Base-by-base conservation (phyloP, 2,797 vertebrate species). In the Otolemur crassicaudatus region DNA sequence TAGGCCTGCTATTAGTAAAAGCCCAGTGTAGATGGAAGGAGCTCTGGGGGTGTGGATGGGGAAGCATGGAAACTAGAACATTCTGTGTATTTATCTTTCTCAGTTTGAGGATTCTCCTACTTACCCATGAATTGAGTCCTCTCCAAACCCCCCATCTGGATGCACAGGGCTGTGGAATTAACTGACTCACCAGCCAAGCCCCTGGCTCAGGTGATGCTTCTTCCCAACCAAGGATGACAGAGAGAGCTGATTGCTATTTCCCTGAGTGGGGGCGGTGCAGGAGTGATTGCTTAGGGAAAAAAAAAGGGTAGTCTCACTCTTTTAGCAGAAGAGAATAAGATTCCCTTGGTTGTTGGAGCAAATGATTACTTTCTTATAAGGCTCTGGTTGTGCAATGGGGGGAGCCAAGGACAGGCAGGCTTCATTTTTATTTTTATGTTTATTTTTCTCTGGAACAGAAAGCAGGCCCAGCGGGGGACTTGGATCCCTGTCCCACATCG, bases 371-470 rank as follows among this genome's bases (percentile, higher is more conserved):
- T 96, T 53, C 70, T 43, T 31, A 5, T 31, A 46, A 69, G 22
- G 20, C 3, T 81, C 90, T 73, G 60, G n/a, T 16, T 79, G 72
- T 65, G 61, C 12, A 11, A 12, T 3, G 67, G 19, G 13, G n/a
- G 58, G 81, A 34, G 16, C 46, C 72, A 53, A 76, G 53, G 81
- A 37, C 46, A 27, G 29, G 31, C n/a, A 11, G 67, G 9, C 43
- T 72, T 6, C 56, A 16, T 31, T 69, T 94, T 87, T 60, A 40
- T 69, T 93, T 94, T 46, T 23, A 16, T 37, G 49, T 97, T 84
- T 58, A n/a, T 63, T 83, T 77, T 58, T 49, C 96, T 80, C 63
- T 1, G 2, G 46, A 72, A 82, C 94, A 58, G 73, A 94, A 97
- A 96, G 84, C 5, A 73, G 92, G 11, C 20, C 12, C 5, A 1